Conservation (phyloP, 2,113 vertebrate species). For the Cyphomyrus discorhynchus region DNA sequence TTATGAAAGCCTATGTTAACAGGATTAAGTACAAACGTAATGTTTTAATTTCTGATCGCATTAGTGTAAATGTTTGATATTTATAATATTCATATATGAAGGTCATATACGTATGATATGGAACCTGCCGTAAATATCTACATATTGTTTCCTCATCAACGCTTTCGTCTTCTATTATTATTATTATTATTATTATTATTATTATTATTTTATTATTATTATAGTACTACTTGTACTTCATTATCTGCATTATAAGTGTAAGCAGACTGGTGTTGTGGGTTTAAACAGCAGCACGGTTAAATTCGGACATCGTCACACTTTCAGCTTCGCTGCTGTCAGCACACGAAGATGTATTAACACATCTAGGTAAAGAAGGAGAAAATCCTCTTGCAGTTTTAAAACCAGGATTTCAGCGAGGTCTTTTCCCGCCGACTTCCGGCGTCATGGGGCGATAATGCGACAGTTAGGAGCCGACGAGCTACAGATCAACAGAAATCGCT, state of each 20-base stretch:
- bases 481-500: constrained; percentile 68
- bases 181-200: constrained; percentile 16
- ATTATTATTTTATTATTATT: constrained; percentile 7
- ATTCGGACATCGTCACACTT: neutral
- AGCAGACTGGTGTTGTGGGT: neutral
- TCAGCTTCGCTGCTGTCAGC: neutral
- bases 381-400: neutral
- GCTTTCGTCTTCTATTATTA: neutral
- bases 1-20: neutral
- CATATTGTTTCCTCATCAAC: neutral
- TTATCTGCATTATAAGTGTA: neutral
- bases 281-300: neutral
- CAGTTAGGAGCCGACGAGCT: constrained; percentile 9
- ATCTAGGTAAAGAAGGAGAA: neutral
- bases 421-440: neutral
- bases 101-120: neutral
- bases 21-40: neutral
- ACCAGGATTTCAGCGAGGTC: neutral
- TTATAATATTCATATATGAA: neutral
- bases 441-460: constrained; percentile 4
- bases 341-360: neutral
- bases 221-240: neutral
- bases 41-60: neutral
- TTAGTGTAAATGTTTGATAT: neutral
- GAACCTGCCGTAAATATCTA: neutral